A percentile compares a stretch with the other conserved stretches of the same genome.
These are phyloP conservation scores for Alaudala cheleensis DNA, from an alignment of 2,113 vertebrate genomes.

Conservation along the genomic window DNA sequence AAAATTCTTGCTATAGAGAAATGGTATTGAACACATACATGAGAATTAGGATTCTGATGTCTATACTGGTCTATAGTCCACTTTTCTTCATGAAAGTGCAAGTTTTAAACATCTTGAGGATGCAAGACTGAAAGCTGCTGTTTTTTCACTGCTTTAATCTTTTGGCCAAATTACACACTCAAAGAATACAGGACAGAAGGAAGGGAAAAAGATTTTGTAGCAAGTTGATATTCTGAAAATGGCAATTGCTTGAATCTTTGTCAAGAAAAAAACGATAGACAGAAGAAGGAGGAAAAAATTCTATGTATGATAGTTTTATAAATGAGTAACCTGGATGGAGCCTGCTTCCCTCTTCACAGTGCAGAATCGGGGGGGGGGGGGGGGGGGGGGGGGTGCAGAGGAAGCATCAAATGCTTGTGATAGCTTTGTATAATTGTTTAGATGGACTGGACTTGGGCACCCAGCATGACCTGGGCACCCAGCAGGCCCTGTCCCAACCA, in stretches of 20 bases:
- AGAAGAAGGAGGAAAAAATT: not conserved
- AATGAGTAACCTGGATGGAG: not conserved
- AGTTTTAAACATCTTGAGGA: not conserved
- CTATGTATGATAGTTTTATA: rapidly evolving
- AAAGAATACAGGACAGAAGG: not conserved
- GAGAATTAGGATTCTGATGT: not conserved
- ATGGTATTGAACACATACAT: not conserved
- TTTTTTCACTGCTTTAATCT: not conserved
- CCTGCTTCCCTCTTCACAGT: not conserved
- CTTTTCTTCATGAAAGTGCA: not conserved
- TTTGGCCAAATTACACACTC: not conserved
- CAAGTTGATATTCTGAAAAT: not conserved
- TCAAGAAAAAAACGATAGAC: too few species aligned
- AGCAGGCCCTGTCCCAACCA: not conserved
- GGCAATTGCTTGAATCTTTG: not conserved
- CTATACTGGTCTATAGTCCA: not conserved
- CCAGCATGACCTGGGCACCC: not conserved
- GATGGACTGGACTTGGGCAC: not conserved
- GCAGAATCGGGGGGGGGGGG: not conserved
- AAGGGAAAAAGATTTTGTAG: not conserved
- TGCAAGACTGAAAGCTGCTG: not conserved
- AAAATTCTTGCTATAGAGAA: not conserved
- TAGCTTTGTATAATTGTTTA: not conserved
- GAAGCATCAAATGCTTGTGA: not conserved
- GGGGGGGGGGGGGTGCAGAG: not conserved